These are phyloP conservation scores for Cryptus viduatorius DNA, from an alignment of 2,888 invertebrate genomes.

Conservation along the genomic window DNA sequence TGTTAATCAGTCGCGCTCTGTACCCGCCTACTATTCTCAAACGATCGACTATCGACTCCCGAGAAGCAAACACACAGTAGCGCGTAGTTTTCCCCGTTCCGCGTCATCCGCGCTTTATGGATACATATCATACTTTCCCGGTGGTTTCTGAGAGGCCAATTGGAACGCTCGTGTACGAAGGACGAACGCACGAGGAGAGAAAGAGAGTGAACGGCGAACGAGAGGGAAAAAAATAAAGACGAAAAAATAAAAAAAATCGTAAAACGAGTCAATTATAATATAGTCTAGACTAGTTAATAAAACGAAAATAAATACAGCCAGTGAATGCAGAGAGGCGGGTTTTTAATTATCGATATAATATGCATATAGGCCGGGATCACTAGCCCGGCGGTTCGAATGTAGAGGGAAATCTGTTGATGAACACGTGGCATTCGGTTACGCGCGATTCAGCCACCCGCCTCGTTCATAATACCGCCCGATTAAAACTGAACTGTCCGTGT, in stretches of 20 bases:
- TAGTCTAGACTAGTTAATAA: conserved; percentile 6
- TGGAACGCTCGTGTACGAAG: conserved; percentile 7
- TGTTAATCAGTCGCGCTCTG: not conserved
- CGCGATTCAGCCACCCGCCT: not conserved
- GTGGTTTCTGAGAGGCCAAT: not conserved
- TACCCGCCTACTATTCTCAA: conserved; percentile 16
- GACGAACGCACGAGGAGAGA: conserved; percentile 11
- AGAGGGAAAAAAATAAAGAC: not conserved
- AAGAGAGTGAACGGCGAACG: not conserved
- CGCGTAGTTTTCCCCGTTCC: conserved; percentile 18
- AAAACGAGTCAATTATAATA: not conserved
- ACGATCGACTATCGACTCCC: conserved; percentile 11
- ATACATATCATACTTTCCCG: conserved; percentile 23
- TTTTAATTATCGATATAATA: not conserved
- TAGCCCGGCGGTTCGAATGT: not conserved
- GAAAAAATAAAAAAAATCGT: not conserved
- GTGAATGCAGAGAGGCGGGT: conserved; percentile 3
- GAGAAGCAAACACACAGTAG: conserved; percentile 2
- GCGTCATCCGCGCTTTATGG: conserved; percentile 28
- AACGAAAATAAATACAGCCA: not conserved
- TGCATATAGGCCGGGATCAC: not conserved
- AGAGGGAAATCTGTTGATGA: not conserved
- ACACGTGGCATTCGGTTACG: not conserved
- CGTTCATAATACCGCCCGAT: no score
- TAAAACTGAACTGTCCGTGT: not conserved